Evolutionary conservation across 2,797 vertebrate species (phyloP), one percentile per base, ranked within the genome.

Genomic region (Helostoma temminkii): DNA sequence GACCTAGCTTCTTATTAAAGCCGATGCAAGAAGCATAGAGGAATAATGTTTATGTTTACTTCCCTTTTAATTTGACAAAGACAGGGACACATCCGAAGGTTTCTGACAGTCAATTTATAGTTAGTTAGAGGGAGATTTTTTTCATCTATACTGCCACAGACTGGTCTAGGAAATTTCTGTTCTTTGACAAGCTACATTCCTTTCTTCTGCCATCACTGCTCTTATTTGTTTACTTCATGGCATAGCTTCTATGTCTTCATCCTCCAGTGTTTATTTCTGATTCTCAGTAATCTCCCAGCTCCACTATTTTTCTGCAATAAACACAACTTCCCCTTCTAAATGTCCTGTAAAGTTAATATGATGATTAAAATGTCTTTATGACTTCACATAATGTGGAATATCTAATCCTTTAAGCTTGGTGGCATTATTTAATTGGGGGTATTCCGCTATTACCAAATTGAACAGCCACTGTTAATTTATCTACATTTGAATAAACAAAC

Each of bases 131-230:
- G 30, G 34, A 48, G 45, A 61, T 42, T 42, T 9, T n/a, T 21
- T 43, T 11, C n/a, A 24, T 24, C 43, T 21, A 48, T 45, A 85
- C 52, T 39, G 41, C 42, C 25, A 74, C 58, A 61, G 16, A 49
- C 62, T 64, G 67, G 59, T 84, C 56, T 37, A 65, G 56, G 53
- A 76, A 45, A 61, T 71, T 67, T 76, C 53, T 67, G 30, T 67
- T 69, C 80, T 70, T 70, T 80, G 78, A 89, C 87, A 74, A 82
- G 53, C 76, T 79, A 79, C 74, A 80, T 85, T 72, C 36, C 19
- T 53, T 77, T 45, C 34, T 64, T 74, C 61, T 82, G 26, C 42
- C 66, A 46, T 58, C 24, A 43, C 50, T 26, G 9, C 66, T 28
- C 37, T 50, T 68, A 56, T 77, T 59, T 50, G 22, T 73, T 77